A percentile compares a stretch with the other conserved stretches of the same genome.
phyloP scores from a whole-genome alignment of 2,113 vertebrate species.

The Baryphthengus martii region DNA sequence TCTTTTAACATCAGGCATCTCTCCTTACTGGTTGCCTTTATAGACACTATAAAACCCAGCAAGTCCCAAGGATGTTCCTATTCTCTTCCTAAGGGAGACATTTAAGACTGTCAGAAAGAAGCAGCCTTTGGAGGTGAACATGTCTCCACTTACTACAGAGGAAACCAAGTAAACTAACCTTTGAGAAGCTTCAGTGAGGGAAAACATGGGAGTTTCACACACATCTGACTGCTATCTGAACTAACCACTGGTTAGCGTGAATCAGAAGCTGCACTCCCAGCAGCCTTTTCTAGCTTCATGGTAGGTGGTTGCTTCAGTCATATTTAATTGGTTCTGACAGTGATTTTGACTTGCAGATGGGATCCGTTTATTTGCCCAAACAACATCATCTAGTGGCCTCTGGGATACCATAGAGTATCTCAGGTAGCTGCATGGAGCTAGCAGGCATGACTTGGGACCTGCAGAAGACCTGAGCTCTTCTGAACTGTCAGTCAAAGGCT shows the following conservation, averaged over 20 bases:
- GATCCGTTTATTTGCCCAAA: not conserved
- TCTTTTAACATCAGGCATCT: not conserved
- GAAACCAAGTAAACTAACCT: not conserved
- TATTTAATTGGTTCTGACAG: not conserved
- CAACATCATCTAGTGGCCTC: not conserved
- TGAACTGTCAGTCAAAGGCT: not conserved
- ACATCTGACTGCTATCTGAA: not conserved
- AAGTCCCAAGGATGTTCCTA: not conserved
- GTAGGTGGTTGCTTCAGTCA: not conserved
- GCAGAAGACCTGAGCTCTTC: not conserved
- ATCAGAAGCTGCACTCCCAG: not conserved
- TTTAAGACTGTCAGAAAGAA: not conserved
- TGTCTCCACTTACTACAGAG: not conserved
- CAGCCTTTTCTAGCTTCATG: not conserved
- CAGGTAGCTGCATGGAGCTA: not conserved
- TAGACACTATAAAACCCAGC: not conserved
- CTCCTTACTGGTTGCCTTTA: not conserved
- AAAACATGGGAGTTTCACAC: not conserved
- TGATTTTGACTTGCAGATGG: not conserved
- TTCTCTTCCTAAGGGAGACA: not conserved
- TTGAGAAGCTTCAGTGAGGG: not conserved
- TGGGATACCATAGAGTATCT: not conserved
- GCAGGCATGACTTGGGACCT: not conserved
- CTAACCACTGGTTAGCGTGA: not conserved
- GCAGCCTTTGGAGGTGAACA: not conserved